A percentile compares a stretch with the other conserved stretches of the same genome.
These are phyloP conservation scores for Montipora foliosa DNA, from an alignment of 64 coral and sea anemone species.

Conservation along the genomic window DNA sequence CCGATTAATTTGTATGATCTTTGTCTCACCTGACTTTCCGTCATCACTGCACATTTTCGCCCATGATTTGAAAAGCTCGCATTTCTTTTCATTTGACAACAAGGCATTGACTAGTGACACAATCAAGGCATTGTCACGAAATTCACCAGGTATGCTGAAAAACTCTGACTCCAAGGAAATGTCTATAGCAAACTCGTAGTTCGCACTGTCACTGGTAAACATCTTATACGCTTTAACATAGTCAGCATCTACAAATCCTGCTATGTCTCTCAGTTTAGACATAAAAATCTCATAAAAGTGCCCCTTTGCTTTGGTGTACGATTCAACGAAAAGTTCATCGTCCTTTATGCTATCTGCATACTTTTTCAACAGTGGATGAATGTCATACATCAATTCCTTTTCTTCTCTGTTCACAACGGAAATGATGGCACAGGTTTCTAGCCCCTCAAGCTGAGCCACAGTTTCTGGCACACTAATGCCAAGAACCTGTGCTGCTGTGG, in stretches of 20 bases:
- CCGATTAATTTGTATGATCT: too few species aligned
- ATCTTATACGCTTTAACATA: constrained; percentile 24
- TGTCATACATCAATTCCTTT: too few species aligned
- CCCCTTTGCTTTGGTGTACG: constrained; percentile 23
- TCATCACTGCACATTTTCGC: constrained; percentile 3
- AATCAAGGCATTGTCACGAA: constrained; percentile 33
- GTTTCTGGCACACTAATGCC: too few species aligned
- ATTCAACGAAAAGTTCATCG: neutral
- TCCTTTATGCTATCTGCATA: constrained; percentile 25
- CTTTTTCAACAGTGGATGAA: too few species aligned
- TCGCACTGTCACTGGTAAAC: constrained; percentile 32
- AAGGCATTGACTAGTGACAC: constrained; percentile 28
- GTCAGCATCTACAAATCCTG: constrained; percentile 21
- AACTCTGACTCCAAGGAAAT: constrained; percentile 49
- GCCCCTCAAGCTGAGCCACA: too few species aligned
- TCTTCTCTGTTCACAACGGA: too few species aligned
- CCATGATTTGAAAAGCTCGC: constrained; percentile 30
- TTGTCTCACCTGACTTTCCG: neutral
- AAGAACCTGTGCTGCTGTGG: too few species aligned
- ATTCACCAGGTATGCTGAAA: constrained; percentile 40
- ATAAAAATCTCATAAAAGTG: constrained; percentile 31
- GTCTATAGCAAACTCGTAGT: constrained; percentile 49
- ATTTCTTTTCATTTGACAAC: constrained; percentile 5
- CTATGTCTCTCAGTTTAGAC: constrained; percentile 1
- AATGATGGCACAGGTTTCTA: too few species aligned